Evolutionary conservation across 2,888 invertebrate species (phyloP).

Genomic region (Ormyrus thymus): DNA sequence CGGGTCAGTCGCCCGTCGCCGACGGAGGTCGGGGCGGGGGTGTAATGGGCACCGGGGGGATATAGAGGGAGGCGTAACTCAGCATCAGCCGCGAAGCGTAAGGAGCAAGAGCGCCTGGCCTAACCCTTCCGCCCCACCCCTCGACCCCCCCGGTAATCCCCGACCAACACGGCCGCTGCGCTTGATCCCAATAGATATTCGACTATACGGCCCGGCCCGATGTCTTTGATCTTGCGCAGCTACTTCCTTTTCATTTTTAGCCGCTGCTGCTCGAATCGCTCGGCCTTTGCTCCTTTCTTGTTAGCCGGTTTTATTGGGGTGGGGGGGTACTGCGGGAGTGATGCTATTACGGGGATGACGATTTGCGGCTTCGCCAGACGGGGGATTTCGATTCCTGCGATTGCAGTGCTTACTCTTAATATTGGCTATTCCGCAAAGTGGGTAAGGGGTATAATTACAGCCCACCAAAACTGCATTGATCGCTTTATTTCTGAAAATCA

Average conservation of each 20-base stretch:
- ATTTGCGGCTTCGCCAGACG: neutral
- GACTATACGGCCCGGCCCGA: constrained; percentile 44
- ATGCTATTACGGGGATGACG: too few relatives aligned
- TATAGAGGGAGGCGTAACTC: constrained; percentile 73
- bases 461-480: too few relatives aligned
- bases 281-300: neutral
- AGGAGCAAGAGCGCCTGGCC: constrained; percentile 1
- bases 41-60: constrained; percentile 71
- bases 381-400: neutral
- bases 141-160: constrained; percentile 69
- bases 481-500: too few relatives aligned
- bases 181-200: constrained; percentile 61
- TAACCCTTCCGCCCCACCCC: neutral
- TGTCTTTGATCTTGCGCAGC: constrained; percentile 22
- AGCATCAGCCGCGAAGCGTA: constrained; percentile 67
- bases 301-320: neutral
- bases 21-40: constrained; percentile 30
- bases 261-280: neutral
- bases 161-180: constrained; percentile 64
- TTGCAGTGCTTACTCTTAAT: too few relatives aligned
- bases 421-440: too few relatives aligned
- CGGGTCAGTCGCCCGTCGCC: constrained; percentile 57
- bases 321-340: too few relatives aligned
- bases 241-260: constrained; percentile 39
- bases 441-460: too few relatives aligned